phyloP scores from a whole-genome alignment of 1,140 invertebrate genomes.

The Lepidostoma basale region DNA sequence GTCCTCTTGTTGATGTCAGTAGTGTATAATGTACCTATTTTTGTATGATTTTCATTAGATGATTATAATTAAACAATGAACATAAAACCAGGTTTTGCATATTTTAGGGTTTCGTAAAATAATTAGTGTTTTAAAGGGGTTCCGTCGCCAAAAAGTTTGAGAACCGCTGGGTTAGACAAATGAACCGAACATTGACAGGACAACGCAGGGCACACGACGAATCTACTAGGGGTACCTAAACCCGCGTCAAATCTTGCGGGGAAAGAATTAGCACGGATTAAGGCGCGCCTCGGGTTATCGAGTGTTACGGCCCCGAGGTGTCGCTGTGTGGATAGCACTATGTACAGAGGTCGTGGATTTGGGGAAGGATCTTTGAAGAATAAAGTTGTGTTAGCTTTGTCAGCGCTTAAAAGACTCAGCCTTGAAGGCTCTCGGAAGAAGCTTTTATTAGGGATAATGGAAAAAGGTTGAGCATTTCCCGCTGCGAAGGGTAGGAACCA shows the following conservation, averaged over 20 bases:
- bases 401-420: conserved; percentile 27
- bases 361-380: background rate
- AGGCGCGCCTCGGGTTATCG: conserved; percentile 1
- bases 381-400: conserved; percentile 33
- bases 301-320: background rate
- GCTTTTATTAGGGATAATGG: conserved; percentile 33
- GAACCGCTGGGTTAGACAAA: too few relatives aligned
- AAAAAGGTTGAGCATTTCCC: conserved; percentile 32
- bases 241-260: background rate
- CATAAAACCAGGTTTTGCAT: too few relatives aligned
- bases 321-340: background rate
- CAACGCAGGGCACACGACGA: background rate
- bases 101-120: too few relatives aligned
- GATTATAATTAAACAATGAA: too few relatives aligned
- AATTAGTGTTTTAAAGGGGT: too few relatives aligned
- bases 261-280: conserved; percentile 6
- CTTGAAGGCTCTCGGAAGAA: conserved; percentile 16
- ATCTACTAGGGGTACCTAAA: background rate
- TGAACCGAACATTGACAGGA: too few relatives aligned
- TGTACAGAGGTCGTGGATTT: conserved; percentile 16
- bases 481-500: background rate
- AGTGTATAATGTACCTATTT: too few relatives aligned
- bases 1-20: too few relatives aligned
- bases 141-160: too few relatives aligned
- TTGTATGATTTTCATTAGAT: too few relatives aligned